Percentiles rank a stretch among this genome's conserved stretches.
phyloP scores from a whole-genome alignment of 1,140 invertebrate species.

The Cataglyphis hispanica region DNA sequence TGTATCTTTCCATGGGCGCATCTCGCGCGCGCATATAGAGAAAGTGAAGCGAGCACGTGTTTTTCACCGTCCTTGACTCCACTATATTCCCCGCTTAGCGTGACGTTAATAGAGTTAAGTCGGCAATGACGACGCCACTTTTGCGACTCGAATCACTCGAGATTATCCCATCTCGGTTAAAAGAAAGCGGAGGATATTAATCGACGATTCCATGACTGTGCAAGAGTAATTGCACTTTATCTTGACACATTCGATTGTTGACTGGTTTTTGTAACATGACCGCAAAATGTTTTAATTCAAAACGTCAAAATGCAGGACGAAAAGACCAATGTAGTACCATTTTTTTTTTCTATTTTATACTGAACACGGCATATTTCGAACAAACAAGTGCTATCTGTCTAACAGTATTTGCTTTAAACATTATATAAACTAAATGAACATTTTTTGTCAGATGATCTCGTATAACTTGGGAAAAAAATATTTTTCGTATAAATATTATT shows the following conservation, averaged over 20 bases:
- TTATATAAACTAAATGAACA: constrained; percentile 63
- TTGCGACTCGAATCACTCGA: constrained; percentile 37
- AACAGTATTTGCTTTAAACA: constrained; percentile 39
- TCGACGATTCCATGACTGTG: constrained; percentile 8
- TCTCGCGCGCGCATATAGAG: constrained; percentile 21
- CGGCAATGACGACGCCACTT: constrained; percentile 51
- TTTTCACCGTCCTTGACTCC: constrained; percentile 53
- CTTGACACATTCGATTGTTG: neutral
- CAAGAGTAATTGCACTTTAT: constrained; percentile 32
- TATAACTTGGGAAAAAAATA: constrained; percentile 59
- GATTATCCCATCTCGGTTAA: constrained; percentile 16
- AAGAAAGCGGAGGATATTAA: constrained; percentile 29
- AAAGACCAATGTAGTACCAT: constrained; percentile 4
- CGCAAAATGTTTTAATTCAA: constrained; percentile 15
- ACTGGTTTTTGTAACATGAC: neutral
- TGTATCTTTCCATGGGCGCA: constrained; percentile 11
- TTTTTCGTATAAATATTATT: constrained; percentile 58
- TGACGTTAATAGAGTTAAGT: constrained; percentile 62
- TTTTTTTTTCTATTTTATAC: constrained; percentile 47
- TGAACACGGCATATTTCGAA: constrained; percentile 32
- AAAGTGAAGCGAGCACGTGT: constrained; percentile 42
- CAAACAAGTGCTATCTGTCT: constrained; percentile 20
- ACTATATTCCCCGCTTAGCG: constrained; percentile 56
- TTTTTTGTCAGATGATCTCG: constrained; percentile 50
- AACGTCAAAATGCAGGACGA: neutral